Base-by-base conservation (phyloP, 2,113 vertebrate genomes). In the Mirounga angustirostris region DNA sequence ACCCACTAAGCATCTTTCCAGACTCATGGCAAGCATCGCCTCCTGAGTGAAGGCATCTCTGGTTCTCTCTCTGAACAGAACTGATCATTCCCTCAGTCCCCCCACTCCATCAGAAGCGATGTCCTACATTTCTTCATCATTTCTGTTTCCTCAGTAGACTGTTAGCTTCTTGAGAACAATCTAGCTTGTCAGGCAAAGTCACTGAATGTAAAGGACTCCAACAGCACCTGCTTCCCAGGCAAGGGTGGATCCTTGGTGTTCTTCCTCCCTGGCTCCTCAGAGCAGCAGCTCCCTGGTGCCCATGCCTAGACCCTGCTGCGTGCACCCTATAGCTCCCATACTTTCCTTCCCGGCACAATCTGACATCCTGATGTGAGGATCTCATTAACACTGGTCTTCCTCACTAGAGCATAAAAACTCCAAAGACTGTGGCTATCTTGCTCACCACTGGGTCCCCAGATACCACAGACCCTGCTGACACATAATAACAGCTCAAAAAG, bases 231-330 rank as follows among this genome's bases (percentile, higher is more conserved):
- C 19, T 43, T 36, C 26, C 36, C 56, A 26, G 71, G n/a, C 22
- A 56, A 63, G 21, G 0, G 9, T 21, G 2, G 43, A 59, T 88
- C 46, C 69, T 92, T 14, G 46, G 50, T 3, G 1, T 58, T 79
- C 15, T 26, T 67, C 19, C n/a, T 79, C 59, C 10, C 28, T 1
- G 40, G 22, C 61, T 94, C 12, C 59, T 69, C 7, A 24, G 26
- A 22, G 52, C 21, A 59, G n/a, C 43, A 30, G 10, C 46, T 26
- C 22, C 54, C 54, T 15, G 21, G 15, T 52, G 36, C 67, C 61
- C 7, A 7, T 0, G 7, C 15, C 11, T 40, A 80, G 40, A 33
- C 26, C 33, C 26, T 26, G 19, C 28, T 8, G 9, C 0, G 1
- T 43, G 30, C 1, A 26, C 61, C 28, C 46, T 10, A 71, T 1